A percentile compares a stretch with the other conserved stretches of the same genome.
Conservation (phyloP, 2,113 vertebrate genomes). For the Dasyurus viverrinus region DNA sequence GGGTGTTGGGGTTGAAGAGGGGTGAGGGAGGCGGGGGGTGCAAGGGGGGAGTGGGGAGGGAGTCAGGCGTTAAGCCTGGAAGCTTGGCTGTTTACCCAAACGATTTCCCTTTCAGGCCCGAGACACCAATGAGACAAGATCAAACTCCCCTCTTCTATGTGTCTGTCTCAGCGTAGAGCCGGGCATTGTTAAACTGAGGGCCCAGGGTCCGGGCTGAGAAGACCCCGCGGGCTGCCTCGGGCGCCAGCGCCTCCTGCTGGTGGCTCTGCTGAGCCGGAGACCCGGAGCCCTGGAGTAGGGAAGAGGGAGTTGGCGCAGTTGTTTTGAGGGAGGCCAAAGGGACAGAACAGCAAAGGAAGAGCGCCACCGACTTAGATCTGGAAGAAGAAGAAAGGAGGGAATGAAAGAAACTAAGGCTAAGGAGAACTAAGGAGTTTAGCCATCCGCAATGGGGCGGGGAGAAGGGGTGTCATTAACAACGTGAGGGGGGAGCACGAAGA, state of each 20-base stretch:
- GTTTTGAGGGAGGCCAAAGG: neutral
- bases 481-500: neutral
- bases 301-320: neutral
- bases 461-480: neutral
- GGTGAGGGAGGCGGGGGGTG: conserved; percentile 54
- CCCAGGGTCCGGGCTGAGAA: conserved; percentile 8
- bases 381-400: too few species aligned
- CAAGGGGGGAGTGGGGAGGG: conserved; percentile 58
- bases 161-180: conserved; percentile 33
- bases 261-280: conserved; percentile 22
- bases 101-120: conserved; percentile 75
- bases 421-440: neutral
- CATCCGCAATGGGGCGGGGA: neutral
- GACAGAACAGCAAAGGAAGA: neutral
- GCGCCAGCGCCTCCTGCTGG: conserved; percentile 76
- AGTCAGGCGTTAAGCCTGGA: conserved; percentile 70
- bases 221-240: conserved; percentile 35
- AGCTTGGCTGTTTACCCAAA: conserved; percentile 78
- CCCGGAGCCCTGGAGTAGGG: neutral
- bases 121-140: conserved; percentile 76
- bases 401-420: neutral
- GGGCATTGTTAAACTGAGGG: conserved; percentile 64
- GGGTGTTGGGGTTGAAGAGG: conserved; percentile 67
- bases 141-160: conserved; percentile 69
- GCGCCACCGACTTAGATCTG: neutral